Evolutionary conservation across 2,113 vertebrate genomes (phyloP).

Genomic region (Gnathonemus echidnorhynchus): DNA sequence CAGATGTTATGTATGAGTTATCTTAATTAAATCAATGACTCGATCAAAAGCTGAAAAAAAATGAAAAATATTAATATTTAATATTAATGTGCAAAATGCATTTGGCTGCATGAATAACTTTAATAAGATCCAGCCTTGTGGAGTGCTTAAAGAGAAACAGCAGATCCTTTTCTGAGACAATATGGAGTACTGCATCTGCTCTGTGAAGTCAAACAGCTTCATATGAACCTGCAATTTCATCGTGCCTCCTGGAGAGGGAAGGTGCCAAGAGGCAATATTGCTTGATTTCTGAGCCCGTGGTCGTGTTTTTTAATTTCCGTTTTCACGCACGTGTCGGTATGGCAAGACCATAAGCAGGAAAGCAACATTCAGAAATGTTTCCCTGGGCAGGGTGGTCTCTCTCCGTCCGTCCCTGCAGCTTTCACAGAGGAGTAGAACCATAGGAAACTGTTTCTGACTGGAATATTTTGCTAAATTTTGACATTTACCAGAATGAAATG

Average conservation of each 20-base stretch:
- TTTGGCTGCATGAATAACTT: constrained; percentile 5
- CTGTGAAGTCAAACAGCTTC: neutral
- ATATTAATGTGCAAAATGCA: neutral
- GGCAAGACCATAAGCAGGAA: neutral
- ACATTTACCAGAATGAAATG: neutral
- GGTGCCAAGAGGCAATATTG: neutral
- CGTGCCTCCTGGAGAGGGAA: too few relatives aligned
- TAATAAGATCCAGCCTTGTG: neutral
- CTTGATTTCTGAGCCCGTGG: neutral
- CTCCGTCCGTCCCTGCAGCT: neutral
- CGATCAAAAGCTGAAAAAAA: neutral
- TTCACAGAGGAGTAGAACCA: neutral
- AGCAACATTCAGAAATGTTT: too few relatives aligned
- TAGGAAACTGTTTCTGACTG: neutral
- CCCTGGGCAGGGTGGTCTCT: neutral
- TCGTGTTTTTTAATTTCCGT: neutral
- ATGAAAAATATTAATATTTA: neutral
- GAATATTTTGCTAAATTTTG: neutral
- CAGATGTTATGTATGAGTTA: neutral
- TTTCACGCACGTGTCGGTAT: neutral
- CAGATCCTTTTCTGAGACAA: neutral
- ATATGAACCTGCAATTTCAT: neutral
- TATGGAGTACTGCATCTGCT: neutral
- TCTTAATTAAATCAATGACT: neutral
- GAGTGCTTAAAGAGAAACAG: neutral